Evolutionary conservation across 2,888 invertebrate genomes (phyloP).

Genomic region (Hyles lineata): DNA sequence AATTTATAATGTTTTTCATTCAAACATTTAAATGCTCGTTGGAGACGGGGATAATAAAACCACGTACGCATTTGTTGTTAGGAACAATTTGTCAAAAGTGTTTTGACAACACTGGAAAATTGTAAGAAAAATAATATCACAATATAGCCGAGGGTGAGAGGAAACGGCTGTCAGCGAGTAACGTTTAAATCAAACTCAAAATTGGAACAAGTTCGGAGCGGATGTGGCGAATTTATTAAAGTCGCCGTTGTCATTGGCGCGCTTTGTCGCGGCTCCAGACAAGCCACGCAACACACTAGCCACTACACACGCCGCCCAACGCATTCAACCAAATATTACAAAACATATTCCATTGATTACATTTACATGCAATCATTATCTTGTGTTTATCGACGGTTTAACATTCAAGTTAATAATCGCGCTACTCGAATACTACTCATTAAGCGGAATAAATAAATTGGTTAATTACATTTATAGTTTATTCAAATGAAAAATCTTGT

Average conservation of each 20-base stretch:
- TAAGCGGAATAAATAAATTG: background rate
- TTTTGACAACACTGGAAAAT: slow-evolving; percentile 28
- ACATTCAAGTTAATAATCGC: background rate
- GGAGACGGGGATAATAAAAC: slow-evolving; percentile 32
- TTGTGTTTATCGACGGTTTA: background rate
- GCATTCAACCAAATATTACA: slow-evolving; percentile 50
- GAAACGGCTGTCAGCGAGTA: slow-evolving; percentile 77
- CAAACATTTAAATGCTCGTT: slow-evolving; percentile 9
- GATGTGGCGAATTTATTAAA: slow-evolving; percentile 78
- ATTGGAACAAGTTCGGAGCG: slow-evolving; percentile 82
- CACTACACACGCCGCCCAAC: too few relatives aligned
- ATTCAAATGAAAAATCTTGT: background rate
- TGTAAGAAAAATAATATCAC: slow-evolving; percentile 41
- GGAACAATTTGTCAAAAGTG: slow-evolving; percentile 60
- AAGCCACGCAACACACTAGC: slow-evolving; percentile 40
- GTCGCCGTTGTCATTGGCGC: slow-evolving; percentile 59
- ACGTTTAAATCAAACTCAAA: slow-evolving; percentile 81
- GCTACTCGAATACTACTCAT: background rate
- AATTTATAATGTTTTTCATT: background rate
- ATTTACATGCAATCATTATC: background rate
- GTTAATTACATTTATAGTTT: too few relatives aligned
- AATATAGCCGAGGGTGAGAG: slow-evolving; percentile 66
- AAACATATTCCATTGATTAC: slow-evolving; percentile 13
- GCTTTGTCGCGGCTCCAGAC: slow-evolving; percentile 28
- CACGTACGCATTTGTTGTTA: slow-evolving; percentile 42